Evolutionary conservation across 2,797 vertebrate species (phyloP).

Genomic region (Phoebastria nigripes): DNA sequence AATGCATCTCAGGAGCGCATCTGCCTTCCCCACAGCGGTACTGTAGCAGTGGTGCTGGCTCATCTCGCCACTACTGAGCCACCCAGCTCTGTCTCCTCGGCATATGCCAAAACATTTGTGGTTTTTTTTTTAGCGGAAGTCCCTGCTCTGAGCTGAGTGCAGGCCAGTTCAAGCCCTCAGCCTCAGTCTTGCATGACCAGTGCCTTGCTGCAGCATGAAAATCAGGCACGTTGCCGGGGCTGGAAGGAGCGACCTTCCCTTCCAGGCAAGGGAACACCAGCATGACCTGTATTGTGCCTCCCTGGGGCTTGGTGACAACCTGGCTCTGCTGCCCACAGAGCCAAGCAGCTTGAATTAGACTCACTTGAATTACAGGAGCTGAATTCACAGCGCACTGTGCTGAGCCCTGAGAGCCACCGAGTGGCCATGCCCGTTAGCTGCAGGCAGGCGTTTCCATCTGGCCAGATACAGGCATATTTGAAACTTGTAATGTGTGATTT

Average conservation of each 20-base stretch:
- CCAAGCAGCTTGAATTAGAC: too few relatives aligned
- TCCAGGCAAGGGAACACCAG: background rate
- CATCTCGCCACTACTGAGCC: background rate
- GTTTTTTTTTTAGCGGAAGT: background rate
- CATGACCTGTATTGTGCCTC: fast-evolving
- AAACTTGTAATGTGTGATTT: fast-evolving
- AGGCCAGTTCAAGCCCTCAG: background rate
- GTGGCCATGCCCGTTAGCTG: background rate
- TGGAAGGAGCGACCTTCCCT: background rate
- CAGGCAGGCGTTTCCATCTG: background rate
- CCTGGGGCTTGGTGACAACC: background rate
- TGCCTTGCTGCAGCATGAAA: fast-evolving
- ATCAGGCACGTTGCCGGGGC: fast-evolving
- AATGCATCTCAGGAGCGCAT: fast-evolving
- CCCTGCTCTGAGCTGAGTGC: background rate
- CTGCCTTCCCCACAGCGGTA: too few relatives aligned
- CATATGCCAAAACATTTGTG: background rate
- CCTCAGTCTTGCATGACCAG: fast-evolving
- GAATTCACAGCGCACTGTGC: fast-evolving
- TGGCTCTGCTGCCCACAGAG: background rate
- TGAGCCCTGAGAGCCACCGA: background rate
- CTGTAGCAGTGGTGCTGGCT: background rate
- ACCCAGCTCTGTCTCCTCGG: fast-evolving
- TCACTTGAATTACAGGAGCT: background rate
- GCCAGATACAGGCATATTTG: fast-evolving